Evolutionary conservation across 1,140 invertebrate genomes (phyloP), one percentile per base, ranked within the genome.

Genomic region (Drosophila watanabei): DNA sequence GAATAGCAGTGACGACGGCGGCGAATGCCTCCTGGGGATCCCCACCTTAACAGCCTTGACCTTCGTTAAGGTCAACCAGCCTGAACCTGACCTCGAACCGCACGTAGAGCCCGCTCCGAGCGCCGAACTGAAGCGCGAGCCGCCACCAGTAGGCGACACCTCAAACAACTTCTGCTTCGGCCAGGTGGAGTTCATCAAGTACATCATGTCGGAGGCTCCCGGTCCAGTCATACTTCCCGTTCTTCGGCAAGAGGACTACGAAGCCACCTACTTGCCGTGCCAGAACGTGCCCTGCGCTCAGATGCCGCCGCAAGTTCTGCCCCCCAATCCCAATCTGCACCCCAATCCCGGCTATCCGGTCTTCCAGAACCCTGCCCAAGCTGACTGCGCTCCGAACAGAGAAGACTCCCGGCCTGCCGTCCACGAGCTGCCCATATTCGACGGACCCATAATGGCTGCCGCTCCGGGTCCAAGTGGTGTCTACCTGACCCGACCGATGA

Each of bases 131-230:
- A 10, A 24, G 3, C 33, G 13, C 2, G 52, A 56, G 2, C 20
- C 33, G 0, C 9, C 24, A 4, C 14, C 54, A 2, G 4, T 2
- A 1, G 16, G n/a, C 11, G 30, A 71, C 20, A 8, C n/a, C 24
- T 7, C 28, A 16, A 20, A 14, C 4, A 56, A 57, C 13, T 46
- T 46, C 14, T 28, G 13, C 24, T 54, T 70, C 16, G 48, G 48
- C 1, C 37, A 66, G 48, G 48, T 52, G 14, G 62, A 70, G 48
- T 68, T 70, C 28, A 6, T 54, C 2, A 68, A 51, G 24, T 70
- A 70, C 63, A 33, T 51, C 2, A 33, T 52, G 35, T 64, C 61
- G 18, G 65, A 35, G 13, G 6, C 59, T 11, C 24, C 58, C n/a
- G 14, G 20, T 9, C 60, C 20, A n/a, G 46, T 37, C 3, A 5